Percentiles rank a stretch among this genome's conserved stretches.
Evolutionary conservation across 1,140 invertebrate genomes (phyloP).

Genomic region (Popillia japonica): DNA sequence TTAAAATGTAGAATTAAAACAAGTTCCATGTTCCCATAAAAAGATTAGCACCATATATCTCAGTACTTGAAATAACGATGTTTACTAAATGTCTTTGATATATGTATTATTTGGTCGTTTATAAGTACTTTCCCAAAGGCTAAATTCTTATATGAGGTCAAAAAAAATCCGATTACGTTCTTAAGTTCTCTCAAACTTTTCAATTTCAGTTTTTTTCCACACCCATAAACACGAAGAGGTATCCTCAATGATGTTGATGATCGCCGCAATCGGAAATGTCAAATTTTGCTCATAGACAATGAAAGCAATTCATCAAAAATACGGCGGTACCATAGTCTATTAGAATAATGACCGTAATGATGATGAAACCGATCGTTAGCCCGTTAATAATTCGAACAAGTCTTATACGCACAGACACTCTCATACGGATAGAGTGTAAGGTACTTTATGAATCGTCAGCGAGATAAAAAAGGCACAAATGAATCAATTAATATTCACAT

Average conservation of each 20-base stretch:
- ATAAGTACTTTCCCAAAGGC: too few relatives aligned
- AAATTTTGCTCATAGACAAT: constrained; percentile 4
- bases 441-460: background rate
- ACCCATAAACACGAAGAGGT: background rate
- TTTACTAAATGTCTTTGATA: too few relatives aligned
- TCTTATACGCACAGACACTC: background rate
- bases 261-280: background rate
- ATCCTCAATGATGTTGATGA: background rate
- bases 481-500: background rate
- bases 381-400: background rate
- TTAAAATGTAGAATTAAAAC: too few relatives aligned
- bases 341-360: constrained; percentile 15
- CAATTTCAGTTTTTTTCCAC: background rate
- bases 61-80: too few relatives aligned
- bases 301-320: background rate
- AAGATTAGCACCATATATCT: too few relatives aligned
- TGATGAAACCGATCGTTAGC: background rate
- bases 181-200: background rate
- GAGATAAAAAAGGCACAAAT: background rate
- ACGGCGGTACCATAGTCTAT: background rate
- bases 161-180: too few relatives aligned
- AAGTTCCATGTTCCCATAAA: too few relatives aligned
- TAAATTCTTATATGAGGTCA: too few relatives aligned
- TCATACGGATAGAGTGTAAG: background rate
- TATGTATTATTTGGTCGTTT: too few relatives aligned